Evolutionary conservation across 2,797 vertebrate species (phyloP), one percentile per base, ranked within the genome.

Genomic region (Danio tinwini): DNA sequence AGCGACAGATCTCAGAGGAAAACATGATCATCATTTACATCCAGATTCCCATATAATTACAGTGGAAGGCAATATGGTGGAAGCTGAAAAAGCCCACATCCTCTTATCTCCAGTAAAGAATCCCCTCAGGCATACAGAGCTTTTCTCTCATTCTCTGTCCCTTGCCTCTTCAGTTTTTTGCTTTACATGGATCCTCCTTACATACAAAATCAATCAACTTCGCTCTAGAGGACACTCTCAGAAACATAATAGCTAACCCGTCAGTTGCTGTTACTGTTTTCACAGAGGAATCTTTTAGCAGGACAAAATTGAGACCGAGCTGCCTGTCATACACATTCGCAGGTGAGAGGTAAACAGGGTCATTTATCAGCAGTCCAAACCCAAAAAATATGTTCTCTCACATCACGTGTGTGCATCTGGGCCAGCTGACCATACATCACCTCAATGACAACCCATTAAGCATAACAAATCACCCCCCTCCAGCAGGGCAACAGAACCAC

Each of bases 31-130:
- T 50, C 49, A 69, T 69, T 16, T 13, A 40, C 81, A 75, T 79
- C 84, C 85, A 83, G n/a, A 85, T 87, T 89, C 85, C 82, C 81
- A 83, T 81, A 87, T 91, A 92, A 93, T 92, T 92, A 90, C 47
- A 89, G 87, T 85, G 87, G 85, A 91, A 89, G 85, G 53, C 77
- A 84, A 89, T 86, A 87, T 85, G 69, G 81, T 86, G 88, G 86
- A 91, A 90, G 87, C 88, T 85, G 90, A 86, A 86, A 80, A 76
- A 80, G 83, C 77, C 82, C 83, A 85, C 53, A 81, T 81, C 83
- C 67, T 67, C 85, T 89, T 84, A 87, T 91, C 87, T 88, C 59
- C 70, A 82, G 64, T 6, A 69, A 86, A 81, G 53, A 80, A 29
- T 77, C 75, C 89, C 88, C 81, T 70, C 12, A 82, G 87, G 87